Evolutionary conservation across 2,797 vertebrate genomes (phyloP).

Genomic region (Lerista edwardsae): DNA sequence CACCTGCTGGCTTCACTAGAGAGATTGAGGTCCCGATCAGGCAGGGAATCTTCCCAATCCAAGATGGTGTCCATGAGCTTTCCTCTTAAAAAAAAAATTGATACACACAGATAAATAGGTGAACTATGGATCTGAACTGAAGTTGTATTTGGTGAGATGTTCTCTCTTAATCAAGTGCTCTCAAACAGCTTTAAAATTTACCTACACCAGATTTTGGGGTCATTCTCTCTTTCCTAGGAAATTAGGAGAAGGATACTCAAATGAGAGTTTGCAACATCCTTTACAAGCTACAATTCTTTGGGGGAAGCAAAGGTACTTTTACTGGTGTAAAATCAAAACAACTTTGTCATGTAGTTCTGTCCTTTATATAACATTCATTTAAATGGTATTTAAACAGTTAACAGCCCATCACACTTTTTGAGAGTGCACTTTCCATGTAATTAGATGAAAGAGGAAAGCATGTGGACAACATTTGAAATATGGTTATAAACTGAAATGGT

Average conservation of each 20-base stretch:
- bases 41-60: conserved; percentile 96
- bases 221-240: not conserved
- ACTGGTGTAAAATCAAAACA: not conserved
- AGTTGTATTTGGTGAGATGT: not conserved
- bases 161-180: not conserved
- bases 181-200: too few species aligned
- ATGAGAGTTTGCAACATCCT: not conserved
- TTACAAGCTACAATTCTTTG: not conserved
- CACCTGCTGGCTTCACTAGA: conserved; percentile 94
- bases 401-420: too few species aligned
- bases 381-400: not conserved
- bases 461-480: too few species aligned
- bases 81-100: conserved; percentile 77
- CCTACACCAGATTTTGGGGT: not conserved
- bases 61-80: conserved; percentile 93
- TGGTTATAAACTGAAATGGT: too few species aligned
- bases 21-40: conserved; percentile 87
- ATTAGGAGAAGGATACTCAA: not conserved
- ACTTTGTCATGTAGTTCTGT: not conserved
- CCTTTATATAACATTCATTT: not conserved
- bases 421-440: too few species aligned
- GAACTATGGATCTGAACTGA: too few species aligned
- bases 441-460: too few species aligned
- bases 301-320: not conserved
- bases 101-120: not conserved